Conservation (phyloP, 2,888 invertebrate genomes). For the Polymixis lichenea region DNA sequence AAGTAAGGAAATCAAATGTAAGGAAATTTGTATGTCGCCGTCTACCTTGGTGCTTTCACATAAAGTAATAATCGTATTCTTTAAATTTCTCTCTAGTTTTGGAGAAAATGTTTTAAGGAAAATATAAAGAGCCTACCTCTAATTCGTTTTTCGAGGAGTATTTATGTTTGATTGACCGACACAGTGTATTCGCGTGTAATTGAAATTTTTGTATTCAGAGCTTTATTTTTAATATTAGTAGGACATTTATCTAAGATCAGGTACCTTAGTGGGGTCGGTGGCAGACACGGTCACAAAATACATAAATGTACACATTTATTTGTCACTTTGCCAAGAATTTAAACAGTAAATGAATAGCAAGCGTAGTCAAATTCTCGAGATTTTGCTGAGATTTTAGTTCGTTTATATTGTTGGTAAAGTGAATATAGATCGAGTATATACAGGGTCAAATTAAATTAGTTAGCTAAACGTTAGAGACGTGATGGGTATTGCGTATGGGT, state of each 20-base stretch:
- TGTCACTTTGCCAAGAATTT: constrained; percentile 21
- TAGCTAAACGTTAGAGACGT: too few relatives aligned
- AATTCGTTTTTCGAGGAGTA: constrained; percentile 18
- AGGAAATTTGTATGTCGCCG: too few relatives aligned
- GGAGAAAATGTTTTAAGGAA: constrained; percentile 47
- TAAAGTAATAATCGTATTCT: constrained; percentile 23
- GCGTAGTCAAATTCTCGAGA: not conserved
- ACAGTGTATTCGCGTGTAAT: constrained; percentile 26
- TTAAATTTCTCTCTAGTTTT: constrained; percentile 43
- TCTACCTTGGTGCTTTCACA: too few relatives aligned
- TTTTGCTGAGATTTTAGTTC: constrained; percentile 3
- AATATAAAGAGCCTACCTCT: not conserved
- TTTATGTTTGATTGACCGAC: constrained; percentile 26
- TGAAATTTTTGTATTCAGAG: constrained; percentile 58
- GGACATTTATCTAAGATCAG: constrained; percentile 45
- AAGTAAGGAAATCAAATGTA: too few relatives aligned
- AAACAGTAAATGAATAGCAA: not conserved
- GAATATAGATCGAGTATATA: constrained; percentile 32
- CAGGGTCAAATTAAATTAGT: too few relatives aligned
- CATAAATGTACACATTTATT: constrained; percentile 18
- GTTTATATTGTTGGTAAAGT: constrained; percentile 35
- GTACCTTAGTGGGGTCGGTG: constrained; percentile 47
- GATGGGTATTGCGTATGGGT: too few relatives aligned
- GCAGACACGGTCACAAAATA: constrained; percentile 51
- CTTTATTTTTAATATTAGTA: constrained; percentile 61